These are phyloP conservation scores for Camponotus pennsylvanicus DNA, from an alignment of 1,140 invertebrate genomes.

Conservation along the genomic window DNA sequence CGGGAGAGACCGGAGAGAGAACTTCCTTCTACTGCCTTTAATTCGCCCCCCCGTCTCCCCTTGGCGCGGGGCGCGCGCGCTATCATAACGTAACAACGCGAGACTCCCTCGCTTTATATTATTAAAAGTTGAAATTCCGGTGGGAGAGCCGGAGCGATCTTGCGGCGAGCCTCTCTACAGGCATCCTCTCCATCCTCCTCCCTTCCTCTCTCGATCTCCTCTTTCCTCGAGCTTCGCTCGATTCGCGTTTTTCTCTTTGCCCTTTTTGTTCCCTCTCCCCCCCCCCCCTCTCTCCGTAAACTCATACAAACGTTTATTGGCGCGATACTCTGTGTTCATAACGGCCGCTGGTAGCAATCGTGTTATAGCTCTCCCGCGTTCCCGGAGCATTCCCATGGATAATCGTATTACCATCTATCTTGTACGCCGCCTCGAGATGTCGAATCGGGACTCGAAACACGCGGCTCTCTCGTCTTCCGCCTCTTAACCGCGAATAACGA, in stretches of 20 bases:
- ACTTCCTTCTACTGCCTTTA: constrained; percentile 74
- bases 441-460: constrained; percentile 56
- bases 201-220: not conserved
- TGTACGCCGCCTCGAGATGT: constrained; percentile 41
- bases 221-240: constrained; percentile 30
- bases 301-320: constrained; percentile 75
- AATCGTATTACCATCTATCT: constrained; percentile 61
- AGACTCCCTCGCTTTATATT: constrained; percentile 84
- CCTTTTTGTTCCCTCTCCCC: not conserved
- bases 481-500: constrained; percentile 41
- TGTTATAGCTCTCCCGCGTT: constrained; percentile 48
- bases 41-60: constrained; percentile 70
- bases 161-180: constrained; percentile 69
- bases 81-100: constrained; percentile 81
- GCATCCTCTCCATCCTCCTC: not conserved
- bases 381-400: constrained; percentile 40
- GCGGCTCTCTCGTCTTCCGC: constrained; percentile 49
- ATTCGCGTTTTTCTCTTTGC: constrained; percentile 23
- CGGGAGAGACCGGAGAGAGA: constrained; percentile 54
- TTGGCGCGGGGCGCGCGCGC: constrained; percentile 58
- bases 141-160: constrained; percentile 82
- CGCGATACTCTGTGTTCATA: constrained; percentile 50
- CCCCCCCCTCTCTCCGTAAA: constrained; percentile 65
- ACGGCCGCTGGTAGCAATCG: constrained; percentile 66
- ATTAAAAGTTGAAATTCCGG: constrained; percentile 84